Evolutionary conservation across 2,113 vertebrate species (phyloP).

Genomic region (Cathartes aura): DNA sequence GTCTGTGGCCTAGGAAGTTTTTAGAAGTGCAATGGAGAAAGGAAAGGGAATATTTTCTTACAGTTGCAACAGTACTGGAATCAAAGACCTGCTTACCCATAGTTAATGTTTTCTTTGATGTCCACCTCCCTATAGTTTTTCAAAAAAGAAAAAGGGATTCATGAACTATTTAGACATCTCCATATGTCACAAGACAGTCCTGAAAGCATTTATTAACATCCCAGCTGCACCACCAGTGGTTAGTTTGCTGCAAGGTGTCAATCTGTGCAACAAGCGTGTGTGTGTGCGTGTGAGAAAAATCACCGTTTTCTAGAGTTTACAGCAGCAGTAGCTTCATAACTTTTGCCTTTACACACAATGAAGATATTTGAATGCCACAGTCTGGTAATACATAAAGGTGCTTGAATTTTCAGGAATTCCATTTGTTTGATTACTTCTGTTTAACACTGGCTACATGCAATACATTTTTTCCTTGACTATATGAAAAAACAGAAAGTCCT

Average conservation of each 20-base stretch:
- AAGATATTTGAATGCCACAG: not conserved
- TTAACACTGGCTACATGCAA: not conserved
- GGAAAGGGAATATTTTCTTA: not conserved
- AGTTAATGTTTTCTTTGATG: slow-evolving; percentile 86
- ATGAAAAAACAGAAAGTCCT: not conserved
- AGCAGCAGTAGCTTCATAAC: not conserved
- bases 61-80: slow-evolving; percentile 38
- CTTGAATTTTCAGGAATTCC: not conserved
- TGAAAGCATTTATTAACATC: slow-evolving; percentile 34
- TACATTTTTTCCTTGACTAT: not conserved
- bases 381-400: not conserved
- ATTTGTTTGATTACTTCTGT: not conserved
- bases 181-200: slow-evolving; percentile 46
- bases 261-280: not conserved
- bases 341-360: not conserved
- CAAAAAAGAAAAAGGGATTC: slow-evolving; percentile 68
- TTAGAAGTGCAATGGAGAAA: not conserved
- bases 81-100: slow-evolving; percentile 80
- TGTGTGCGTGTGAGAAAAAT: not conserved
- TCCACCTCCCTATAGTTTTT: slow-evolving; percentile 82
- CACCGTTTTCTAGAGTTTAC: not conserved
- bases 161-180: slow-evolving; percentile 52
- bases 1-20: slow-evolving; percentile 58
- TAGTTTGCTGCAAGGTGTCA: not conserved
- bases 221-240: not conserved